These are phyloP conservation scores for Orthosia gracilis DNA, from an alignment of 2,888 invertebrate species.

Conservation along the genomic window DNA sequence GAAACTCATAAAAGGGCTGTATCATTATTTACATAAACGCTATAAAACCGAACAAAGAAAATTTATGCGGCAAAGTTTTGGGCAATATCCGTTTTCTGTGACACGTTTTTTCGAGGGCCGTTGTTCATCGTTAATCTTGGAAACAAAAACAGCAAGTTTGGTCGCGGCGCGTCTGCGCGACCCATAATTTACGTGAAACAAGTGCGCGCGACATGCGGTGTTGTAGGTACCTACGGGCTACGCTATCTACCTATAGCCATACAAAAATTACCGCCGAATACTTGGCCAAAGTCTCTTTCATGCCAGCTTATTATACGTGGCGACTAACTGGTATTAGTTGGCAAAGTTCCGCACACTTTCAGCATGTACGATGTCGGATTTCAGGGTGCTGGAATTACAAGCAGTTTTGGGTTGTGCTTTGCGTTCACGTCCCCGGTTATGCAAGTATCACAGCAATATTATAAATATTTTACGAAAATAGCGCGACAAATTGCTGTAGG, in stretches of 20 bases:
- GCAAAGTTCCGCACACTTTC: slow-evolving; percentile 57
- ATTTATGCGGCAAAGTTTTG: slow-evolving; percentile 87
- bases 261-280: slow-evolving; percentile 76
- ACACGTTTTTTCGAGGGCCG: slow-evolving; percentile 88
- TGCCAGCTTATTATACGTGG: slow-evolving; percentile 55
- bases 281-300: slow-evolving; percentile 50
- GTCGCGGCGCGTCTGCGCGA: slow-evolving; percentile 80
- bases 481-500: slow-evolving; percentile 25
- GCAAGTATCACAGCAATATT: slow-evolving; percentile 37
- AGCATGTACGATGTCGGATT: slow-evolving; percentile 49
- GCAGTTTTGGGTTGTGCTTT: slow-evolving; percentile 37
- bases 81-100: slow-evolving; percentile 88
- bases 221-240: slow-evolving; percentile 60
- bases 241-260: slow-evolving; percentile 48
- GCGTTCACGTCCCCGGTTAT: slow-evolving; percentile 25
- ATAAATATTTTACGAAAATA: slow-evolving; percentile 43
- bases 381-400: slow-evolving; percentile 47
- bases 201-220: slow-evolving; percentile 86
- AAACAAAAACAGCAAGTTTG: slow-evolving; percentile 89
- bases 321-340: slow-evolving; percentile 58
- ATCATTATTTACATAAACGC: slow-evolving; percentile 85
- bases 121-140: slow-evolving; percentile 90
- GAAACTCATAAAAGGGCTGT: slow-evolving; percentile 79
- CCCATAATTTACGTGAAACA: slow-evolving; percentile 86
- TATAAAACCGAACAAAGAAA: slow-evolving; percentile 83